Conservation (phyloP, 2,797 vertebrate species). For the Morelia viridis region DNA sequence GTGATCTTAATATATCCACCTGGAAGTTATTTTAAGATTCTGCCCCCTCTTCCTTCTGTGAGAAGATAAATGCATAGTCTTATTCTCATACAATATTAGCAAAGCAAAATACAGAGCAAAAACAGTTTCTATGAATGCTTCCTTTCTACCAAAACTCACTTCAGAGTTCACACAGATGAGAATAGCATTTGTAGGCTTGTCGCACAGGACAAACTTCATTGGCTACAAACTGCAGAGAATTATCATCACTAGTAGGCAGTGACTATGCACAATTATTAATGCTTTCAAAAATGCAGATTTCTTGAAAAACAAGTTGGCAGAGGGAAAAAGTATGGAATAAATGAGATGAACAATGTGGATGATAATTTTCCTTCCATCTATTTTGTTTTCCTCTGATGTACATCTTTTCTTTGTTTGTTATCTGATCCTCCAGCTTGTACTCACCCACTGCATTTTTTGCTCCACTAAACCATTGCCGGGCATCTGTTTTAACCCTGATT, state of each 20-base stretch:
- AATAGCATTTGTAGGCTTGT: neutral
- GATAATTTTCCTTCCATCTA: constrained; percentile 1
- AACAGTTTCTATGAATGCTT: neutral
- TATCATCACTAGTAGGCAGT: neutral
- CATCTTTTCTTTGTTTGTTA: neutral
- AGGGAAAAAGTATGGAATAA: constrained; percentile 11
- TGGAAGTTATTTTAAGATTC: neutral
- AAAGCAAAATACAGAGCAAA: too few species aligned
- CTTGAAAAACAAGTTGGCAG: neutral
- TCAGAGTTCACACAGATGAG: neutral
- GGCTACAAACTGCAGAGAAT: neutral
- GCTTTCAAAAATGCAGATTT: neutral
- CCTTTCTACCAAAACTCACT: neutral
- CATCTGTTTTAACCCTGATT: constrained; percentile 19
- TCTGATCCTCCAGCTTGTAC: neutral
- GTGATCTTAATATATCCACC: neutral
- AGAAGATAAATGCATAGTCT: neutral
- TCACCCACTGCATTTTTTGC: neutral
- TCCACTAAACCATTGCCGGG: neutral
- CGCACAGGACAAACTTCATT: too few species aligned
- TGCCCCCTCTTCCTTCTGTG: neutral
- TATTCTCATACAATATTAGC: neutral
- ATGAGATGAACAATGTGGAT: neutral
- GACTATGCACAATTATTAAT: neutral
- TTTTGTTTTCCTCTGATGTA: neutral